Conservation (phyloP, 2,888 invertebrate species). For the Heteromyza rotundicornis region DNA sequence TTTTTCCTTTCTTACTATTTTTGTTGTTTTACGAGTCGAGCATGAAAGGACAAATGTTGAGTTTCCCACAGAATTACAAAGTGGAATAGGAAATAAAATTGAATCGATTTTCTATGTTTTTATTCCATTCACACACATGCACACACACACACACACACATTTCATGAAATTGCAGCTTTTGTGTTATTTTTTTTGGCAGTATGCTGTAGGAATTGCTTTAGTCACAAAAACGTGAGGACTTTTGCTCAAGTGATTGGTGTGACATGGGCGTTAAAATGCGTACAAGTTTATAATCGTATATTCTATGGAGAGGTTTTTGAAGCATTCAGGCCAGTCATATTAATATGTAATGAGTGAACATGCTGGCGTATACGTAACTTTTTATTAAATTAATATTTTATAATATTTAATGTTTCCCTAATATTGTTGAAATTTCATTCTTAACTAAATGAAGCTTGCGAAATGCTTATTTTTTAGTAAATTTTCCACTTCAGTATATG, state of each 20-base stretch:
- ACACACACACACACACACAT: not conserved
- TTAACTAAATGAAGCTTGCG: no score
- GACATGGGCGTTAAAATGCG: not conserved
- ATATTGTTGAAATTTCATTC: no score
- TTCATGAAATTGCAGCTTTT: not conserved
- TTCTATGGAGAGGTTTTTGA: no score
- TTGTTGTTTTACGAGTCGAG: not conserved
- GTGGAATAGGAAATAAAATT: not conserved
- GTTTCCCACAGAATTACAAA: constrained; percentile 3
- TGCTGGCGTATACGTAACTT: no score
- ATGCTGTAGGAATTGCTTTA: not conserved
- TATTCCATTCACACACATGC: constrained; percentile 2
- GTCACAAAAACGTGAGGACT: not conserved
- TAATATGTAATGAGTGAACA: no score
- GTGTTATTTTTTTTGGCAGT: no score
- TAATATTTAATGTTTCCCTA: no score
- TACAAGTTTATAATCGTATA: no score
- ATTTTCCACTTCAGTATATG: no score
- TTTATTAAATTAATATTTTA: no score
- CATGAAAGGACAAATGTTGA: constrained; percentile 8
- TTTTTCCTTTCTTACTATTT: not conserved
- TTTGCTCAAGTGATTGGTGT: not conserved
- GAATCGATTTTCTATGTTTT: constrained; percentile 8
- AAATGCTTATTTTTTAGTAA: no score
- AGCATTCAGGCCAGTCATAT: no score